phyloP scores from a whole-genome alignment of 1,140 invertebrate genomes.

The Drosophila pseudoananassae region DNA sequence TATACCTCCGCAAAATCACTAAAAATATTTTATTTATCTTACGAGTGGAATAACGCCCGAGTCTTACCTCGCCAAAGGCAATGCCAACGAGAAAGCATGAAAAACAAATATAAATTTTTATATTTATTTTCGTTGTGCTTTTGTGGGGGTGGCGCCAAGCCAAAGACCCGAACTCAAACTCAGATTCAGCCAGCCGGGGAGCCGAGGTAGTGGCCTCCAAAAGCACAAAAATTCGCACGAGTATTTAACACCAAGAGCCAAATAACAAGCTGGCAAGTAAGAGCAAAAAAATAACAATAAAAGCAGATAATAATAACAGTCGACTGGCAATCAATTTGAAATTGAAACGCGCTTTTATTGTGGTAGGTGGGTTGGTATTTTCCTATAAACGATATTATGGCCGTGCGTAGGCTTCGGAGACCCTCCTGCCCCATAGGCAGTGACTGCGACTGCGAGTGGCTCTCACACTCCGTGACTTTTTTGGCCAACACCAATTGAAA shows the following conservation, averaged over 20 bases:
- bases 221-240: slow-evolving; percentile 73
- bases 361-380: slow-evolving; percentile 52
- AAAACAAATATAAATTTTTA: slow-evolving; percentile 64
- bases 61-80: slow-evolving; percentile 63
- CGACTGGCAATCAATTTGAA: slow-evolving; percentile 79
- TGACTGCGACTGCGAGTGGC: neutral
- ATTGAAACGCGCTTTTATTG: slow-evolving; percentile 77
- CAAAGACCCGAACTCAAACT: slow-evolving; percentile 19
- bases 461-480: slow-evolving; percentile 24
- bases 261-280: slow-evolving; percentile 44
- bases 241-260: slow-evolving; percentile 68
- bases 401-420: slow-evolving; percentile 55
- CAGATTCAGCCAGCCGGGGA: neutral
- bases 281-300: slow-evolving; percentile 50
- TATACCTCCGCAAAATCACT: slow-evolving; percentile 40
- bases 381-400: slow-evolving; percentile 34
- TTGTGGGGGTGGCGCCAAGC: slow-evolving; percentile 69
- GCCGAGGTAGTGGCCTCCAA: slow-evolving; percentile 60
- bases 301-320: slow-evolving; percentile 72
- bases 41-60: slow-evolving; percentile 46
- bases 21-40: slow-evolving; percentile 60
- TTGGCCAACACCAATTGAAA: slow-evolving; percentile 67
- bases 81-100: slow-evolving; percentile 65
- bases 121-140: slow-evolving; percentile 45
- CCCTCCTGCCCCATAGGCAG: slow-evolving; percentile 13